phyloP scores from a whole-genome alignment of 2,888 invertebrate species.

The Tenthredo scrophulariae region DNA sequence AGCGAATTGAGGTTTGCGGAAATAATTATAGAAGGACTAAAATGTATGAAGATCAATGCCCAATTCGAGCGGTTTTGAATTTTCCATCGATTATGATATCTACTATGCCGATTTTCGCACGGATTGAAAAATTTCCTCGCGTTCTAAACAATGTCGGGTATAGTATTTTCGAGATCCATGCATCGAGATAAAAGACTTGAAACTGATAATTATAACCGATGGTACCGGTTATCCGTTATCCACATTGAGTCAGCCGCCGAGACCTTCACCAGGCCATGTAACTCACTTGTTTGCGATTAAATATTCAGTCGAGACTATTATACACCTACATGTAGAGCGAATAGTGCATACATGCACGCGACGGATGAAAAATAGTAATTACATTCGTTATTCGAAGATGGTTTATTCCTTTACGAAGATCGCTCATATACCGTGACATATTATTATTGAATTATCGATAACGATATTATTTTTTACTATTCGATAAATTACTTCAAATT shows the following conservation, averaged over 20 bases:
- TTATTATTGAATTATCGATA: background rate
- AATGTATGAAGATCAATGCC: background rate
- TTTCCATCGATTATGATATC: background rate
- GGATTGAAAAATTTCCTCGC: constrained; percentile 31
- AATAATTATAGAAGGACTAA: background rate
- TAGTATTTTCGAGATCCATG: constrained; percentile 42
- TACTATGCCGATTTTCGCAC: constrained; percentile 19
- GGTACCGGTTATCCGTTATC: constrained; percentile 8
- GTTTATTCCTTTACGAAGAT: background rate
- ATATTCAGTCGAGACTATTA: constrained; percentile 16
- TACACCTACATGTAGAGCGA: background rate
- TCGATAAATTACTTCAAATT: background rate
- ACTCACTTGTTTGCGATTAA: constrained; percentile 44
- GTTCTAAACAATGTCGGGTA: constrained; percentile 9
- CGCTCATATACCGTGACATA: background rate
- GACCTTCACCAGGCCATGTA: constrained; percentile 18
- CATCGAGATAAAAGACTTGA: constrained; percentile 21
- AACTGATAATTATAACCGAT: constrained; percentile 38
- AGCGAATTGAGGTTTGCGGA: background rate
- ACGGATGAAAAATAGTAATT: constrained; percentile 29
- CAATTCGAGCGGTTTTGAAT: background rate
- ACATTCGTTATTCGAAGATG: background rate
- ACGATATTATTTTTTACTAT: background rate
- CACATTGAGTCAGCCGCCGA: background rate
- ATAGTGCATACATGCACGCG: constrained; percentile 13